Base-by-base conservation (phyloP, 2,888 invertebrate species). In the Parnassius apollo region DNA sequence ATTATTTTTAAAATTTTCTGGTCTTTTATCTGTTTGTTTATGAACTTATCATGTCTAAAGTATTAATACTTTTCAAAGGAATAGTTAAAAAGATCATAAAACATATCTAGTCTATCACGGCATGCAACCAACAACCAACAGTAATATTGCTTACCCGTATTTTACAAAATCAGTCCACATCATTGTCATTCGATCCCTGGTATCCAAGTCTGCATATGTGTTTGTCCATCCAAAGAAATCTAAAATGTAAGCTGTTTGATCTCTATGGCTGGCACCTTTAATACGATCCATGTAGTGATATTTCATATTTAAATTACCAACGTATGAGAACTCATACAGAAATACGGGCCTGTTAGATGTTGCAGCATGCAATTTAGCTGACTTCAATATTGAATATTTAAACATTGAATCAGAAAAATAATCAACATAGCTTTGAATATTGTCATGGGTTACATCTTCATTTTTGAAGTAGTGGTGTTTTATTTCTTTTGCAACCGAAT, bases 381-480 rank as follows among this genome's bases (percentile, higher is more conserved):
- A 89, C 63, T 82, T 87, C 66, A 90, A 71, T 52, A 90, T 84
- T 1, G 77, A 73, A 63, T 88, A 86, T 61, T 85, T 90, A 58
- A 90, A 90, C 90, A 91, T 89, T 1, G 83, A 72, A 67, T 90
- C 91, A 1, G 89, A 88, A 58, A 88, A 89, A 65, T 88, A 91
- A 66, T 91, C 82, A 2, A 91, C 70, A 48, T 83, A 91, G 9
- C 70, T 78, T 68, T 81, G 78, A 3, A 85, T 58, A 12, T 74
- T 79, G 11, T 85, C 77, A 11, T 70, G 66, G 9, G 79, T 75
- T 0, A 90, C 67, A 52, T 82, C 73, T 68, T 87, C 74, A 1
- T 71, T 78, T 62, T 85, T 77, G 50, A 91, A 91, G 66, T 91
- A 91, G 63, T 75, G 67, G 35, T 81, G 64, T 61, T 80, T 85